Evolutionary conservation across 2,888 invertebrate species (phyloP), one percentile per base, ranked within the genome.

Genomic region (Alentia gelatinosa): DNA sequence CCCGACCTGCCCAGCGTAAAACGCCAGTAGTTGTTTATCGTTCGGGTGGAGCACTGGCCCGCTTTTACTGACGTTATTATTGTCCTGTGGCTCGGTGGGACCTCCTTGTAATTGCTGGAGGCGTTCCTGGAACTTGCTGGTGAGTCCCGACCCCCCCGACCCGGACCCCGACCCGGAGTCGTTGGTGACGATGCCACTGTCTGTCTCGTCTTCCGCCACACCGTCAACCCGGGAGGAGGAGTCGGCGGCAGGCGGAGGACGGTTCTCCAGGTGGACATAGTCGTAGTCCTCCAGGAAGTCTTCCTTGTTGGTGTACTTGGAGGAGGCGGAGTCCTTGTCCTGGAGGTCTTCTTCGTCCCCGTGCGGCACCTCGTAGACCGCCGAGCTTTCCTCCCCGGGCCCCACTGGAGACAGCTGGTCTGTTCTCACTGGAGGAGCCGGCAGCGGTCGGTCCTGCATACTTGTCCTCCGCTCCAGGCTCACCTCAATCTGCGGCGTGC

Each of bases 241-340:
- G 86, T 86, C n/a, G 91, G 90, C 79, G 91, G 42, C 30, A 68
- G 91, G 39, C 90, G 86, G 40, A 79, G 47, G 86, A 35, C 86
- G 86, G 86, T 75, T 90, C 40, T 95, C 96, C 91, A 98, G 97
- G 86, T 94, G 94, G n/a, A 98, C 98, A 95, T 99, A 99, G 96
- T 98, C 98, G 95, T 98, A 98, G 94, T 98, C 98, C 94, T 98
- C 98, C 35, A 97, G 97, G 97, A 97, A 97, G 91, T 97, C 97
- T 93, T 90, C 95, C 93, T 93, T 89, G 74, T 26, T 89, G 79
- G 7, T 93, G 89, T 94, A 94, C 40, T 93, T 90, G 47, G 92
- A 89, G 75, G 93, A 93, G 15, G 92, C 91, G 7, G 23, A 15
- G 37, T 56, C 63, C 56, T 56, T 50, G 19, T 15, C 39, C 23